Evolutionary conservation across 2,113 vertebrate species (phyloP).

Genomic region (Tauraco erythrolophus): DNA sequence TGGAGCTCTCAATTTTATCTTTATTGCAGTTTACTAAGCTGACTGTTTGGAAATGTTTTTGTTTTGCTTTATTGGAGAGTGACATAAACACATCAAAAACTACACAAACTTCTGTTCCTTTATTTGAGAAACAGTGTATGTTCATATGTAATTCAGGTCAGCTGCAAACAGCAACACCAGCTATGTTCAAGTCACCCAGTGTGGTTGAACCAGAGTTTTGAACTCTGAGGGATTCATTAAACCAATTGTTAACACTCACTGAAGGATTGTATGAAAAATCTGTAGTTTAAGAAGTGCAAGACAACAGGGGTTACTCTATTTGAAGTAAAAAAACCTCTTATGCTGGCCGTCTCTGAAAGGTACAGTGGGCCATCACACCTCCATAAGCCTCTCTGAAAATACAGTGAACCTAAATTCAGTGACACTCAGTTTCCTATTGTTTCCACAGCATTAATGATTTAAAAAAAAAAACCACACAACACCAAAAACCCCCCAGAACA

Average conservation of each 20-base stretch:
- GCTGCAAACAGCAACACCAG: neutral
- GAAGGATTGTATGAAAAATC: neutral
- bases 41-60: neutral
- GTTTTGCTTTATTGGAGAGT: neutral
- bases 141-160: neutral
- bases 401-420: neutral
- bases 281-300: neutral
- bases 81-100: neutral
- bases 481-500: too few species aligned
- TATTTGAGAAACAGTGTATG: accelerated
- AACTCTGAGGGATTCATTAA: neutral
- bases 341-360: neutral
- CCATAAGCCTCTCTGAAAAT: neutral
- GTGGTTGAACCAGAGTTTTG: neutral
- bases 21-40: neutral
- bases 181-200: neutral
- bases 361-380: neutral
- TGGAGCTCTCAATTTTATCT: neutral
- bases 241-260: neutral
- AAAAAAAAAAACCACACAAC: neutral
- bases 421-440: neutral
- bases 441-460: neutral
- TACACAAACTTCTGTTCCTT: neutral
- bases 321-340: neutral
- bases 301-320: neutral